Base-by-base conservation (phyloP, 2,888 invertebrate species). In the Leptopilina syphax region DNA sequence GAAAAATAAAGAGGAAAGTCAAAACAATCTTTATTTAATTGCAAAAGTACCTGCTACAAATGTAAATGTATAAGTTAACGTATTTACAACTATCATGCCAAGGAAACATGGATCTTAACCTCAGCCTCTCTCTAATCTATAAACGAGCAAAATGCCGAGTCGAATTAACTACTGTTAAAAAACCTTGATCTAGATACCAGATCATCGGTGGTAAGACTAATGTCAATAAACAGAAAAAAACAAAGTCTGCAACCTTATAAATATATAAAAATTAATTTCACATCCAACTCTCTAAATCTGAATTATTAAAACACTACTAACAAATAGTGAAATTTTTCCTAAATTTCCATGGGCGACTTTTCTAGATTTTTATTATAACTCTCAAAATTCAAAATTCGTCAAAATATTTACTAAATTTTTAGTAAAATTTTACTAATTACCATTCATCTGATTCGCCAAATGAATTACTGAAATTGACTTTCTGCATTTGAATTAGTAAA, bases 161-260 rank as follows among this genome's bases (percentile, higher is more conserved):
- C 57, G n/a, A 73, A 73, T 73, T 54, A 73, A 54, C 70, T 27
- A 54, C 70, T 27, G 54, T 73, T 50, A 44, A 50, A 73, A 73
- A 73, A 73, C 70, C 70, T 73, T 73, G 70, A 73, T 73, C 70
- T 73, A 73, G 54, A 73, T 73, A 54, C 70, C 54, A 57, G 70
- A 73, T 57, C 50, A 73, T 73, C 34, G 54, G 50, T 27, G 9
- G 27, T 57, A 57, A 18, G 13, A 34, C 54, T 54, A 54, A 34
- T 34, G 70, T 12, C 27, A 70, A 70, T 70, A 54, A 57, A 63
- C n/a, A 13, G 13, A 27, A 34, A 73, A 54, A 54, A 73, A 27
- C 7, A 73, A 18, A 27, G 13, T n/a, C 70, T 57, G n/a, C 27
- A 57, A 50, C 34, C 24, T 24, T 57, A 24, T 24, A 47, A 34